Evolutionary conservation across 2,113 vertebrate species (phyloP).

Genomic region (Nycticryphes semicollaris): DNA sequence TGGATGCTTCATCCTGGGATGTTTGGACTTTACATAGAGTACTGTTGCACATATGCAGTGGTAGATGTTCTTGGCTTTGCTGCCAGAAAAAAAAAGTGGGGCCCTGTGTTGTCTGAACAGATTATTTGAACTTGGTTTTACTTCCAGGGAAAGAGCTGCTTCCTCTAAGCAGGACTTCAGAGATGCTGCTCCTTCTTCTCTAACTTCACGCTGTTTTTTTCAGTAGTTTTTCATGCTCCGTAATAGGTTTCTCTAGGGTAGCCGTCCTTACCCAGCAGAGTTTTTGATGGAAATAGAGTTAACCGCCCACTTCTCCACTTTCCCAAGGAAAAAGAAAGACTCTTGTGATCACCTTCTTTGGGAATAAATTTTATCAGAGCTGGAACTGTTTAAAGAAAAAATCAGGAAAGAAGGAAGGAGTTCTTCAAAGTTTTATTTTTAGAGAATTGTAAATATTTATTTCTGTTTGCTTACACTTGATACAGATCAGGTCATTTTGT

Average conservation of each 20-base stretch:
- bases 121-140: background rate
- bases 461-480: background rate
- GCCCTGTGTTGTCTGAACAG: background rate
- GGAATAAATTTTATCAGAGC: background rate
- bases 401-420: background rate
- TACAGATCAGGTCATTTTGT: background rate
- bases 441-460: background rate
- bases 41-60: background rate
- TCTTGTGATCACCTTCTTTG: background rate
- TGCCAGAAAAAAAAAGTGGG: background rate
- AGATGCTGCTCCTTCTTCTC: background rate
- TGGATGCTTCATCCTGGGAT: background rate
- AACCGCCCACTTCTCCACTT: background rate
- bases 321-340: background rate
- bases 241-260: background rate
- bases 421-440: constrained; percentile 6
- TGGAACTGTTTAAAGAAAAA: background rate
- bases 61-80: background rate
- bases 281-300: background rate
- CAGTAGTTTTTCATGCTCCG: background rate
- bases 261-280: background rate
- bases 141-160: background rate
- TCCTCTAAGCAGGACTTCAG: background rate
- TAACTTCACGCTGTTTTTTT: background rate
- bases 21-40: background rate